phyloP scores from a whole-genome alignment of 2,797 vertebrate species.

The Otolemur crassicaudatus region DNA sequence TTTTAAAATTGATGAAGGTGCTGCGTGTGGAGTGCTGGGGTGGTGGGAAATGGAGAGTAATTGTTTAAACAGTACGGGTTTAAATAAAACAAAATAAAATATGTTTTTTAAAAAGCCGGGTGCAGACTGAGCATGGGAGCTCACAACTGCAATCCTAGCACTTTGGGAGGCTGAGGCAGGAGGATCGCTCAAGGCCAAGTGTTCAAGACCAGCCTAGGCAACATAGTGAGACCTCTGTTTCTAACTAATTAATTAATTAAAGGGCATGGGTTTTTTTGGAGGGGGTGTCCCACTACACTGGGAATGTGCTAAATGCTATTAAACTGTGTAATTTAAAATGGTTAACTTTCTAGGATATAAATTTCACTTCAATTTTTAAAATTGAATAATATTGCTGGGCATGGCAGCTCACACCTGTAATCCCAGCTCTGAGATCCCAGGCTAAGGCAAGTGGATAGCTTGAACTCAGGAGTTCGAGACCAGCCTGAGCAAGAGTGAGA shows the following conservation, averaged over 20 bases:
- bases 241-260: neutral
- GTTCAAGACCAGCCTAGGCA: neutral
- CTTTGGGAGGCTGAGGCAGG: neutral
- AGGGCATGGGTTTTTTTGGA: neutral
- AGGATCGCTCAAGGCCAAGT: neutral
- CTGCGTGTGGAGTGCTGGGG: neutral
- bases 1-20: neutral
- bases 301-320: too few species aligned
- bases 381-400: neutral
- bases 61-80: neutral
- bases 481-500: too few species aligned
- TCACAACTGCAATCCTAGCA: neutral
- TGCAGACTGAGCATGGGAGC: neutral
- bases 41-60: neutral
- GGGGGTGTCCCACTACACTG: rapidly evolving
- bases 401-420: too few species aligned
- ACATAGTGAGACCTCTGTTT: neutral
- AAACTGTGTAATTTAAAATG: neutral
- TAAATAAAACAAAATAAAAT: neutral
- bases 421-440: too few species aligned
- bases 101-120: neutral
- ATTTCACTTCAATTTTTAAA: neutral
- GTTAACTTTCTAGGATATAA: neutral
- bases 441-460: too few species aligned
- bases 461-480: too few species aligned